phyloP scores from a whole-genome alignment of 1,140 invertebrate genomes.

The Drosophila repletoides region DNA sequence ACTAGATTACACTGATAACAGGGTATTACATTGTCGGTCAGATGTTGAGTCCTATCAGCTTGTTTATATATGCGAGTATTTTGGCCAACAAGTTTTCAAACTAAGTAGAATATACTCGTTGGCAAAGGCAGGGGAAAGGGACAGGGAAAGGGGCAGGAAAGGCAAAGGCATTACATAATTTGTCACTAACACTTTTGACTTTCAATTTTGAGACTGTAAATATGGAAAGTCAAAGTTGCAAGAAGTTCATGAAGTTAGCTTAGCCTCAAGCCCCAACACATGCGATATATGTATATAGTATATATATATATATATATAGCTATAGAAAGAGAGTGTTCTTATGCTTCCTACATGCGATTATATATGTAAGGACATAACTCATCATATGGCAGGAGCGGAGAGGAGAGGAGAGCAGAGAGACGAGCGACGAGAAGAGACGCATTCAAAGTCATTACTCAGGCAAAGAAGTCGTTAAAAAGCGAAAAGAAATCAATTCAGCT shows the following conservation, averaged over 20 bases:
- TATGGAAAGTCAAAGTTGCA: constrained; percentile 44
- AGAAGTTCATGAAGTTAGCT: constrained; percentile 65
- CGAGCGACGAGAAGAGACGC: too few species aligned
- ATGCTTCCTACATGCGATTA: not conserved
- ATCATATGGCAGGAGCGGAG: constrained; percentile 58
- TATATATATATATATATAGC: constrained; percentile 1
- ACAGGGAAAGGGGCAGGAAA: too few species aligned
- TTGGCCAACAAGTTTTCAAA: too few species aligned
- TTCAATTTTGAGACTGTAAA: constrained; percentile 49
- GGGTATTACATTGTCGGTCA: too few species aligned
- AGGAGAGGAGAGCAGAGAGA: too few species aligned
- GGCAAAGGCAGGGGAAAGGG: too few species aligned
- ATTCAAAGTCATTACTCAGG: constrained; percentile 74
- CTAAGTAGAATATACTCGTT: too few species aligned
- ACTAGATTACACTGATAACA: too few species aligned
- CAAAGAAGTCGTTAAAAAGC: constrained; percentile 69
- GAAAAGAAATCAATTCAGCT: constrained; percentile 68
- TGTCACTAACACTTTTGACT: constrained; percentile 68
- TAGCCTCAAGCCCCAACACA: constrained; percentile 28
- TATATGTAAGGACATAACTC: constrained; percentile 39
- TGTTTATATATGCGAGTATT: too few species aligned
- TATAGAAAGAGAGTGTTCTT: not conserved
- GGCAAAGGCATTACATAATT: constrained; percentile 66
- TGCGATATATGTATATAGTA: constrained; percentile 39
- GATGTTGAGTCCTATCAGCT: too few species aligned